These are phyloP conservation scores for Platorchestia sp. DNA, from an alignment of 1,140 invertebrate genomes.

Conservation along the genomic window DNA sequence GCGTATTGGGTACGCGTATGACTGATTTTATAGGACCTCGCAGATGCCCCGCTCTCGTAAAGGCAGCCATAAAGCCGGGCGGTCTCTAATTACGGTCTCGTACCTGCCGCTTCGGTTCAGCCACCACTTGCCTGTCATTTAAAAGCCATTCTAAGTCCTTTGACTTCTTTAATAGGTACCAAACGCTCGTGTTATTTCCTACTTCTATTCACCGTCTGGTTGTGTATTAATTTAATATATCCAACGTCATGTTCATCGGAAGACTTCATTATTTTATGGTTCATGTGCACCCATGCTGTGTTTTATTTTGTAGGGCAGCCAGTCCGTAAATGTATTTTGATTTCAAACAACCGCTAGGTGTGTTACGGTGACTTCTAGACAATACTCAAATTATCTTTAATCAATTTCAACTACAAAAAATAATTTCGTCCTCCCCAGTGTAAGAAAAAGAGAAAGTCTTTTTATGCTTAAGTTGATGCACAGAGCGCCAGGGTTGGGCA, in stretches of 20 bases:
- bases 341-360: too few relatives aligned
- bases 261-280: not conserved
- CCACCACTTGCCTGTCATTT: not conserved
- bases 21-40: not conserved
- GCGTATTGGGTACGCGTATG: not conserved
- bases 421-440: too few relatives aligned
- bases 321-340: too few relatives aligned
- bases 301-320: not conserved
- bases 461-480: too few relatives aligned
- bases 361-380: too few relatives aligned
- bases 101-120: not conserved
- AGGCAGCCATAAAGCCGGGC: not conserved
- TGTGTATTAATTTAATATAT: not conserved
- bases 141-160: not conserved
- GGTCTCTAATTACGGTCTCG: constrained; percentile 7
- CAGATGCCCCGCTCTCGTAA: constrained; percentile 3
- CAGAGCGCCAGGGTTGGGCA: too few relatives aligned
- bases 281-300: not conserved
- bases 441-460: too few relatives aligned
- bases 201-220: too few relatives aligned
- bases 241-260: not conserved
- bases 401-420: too few relatives aligned
- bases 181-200: not conserved
- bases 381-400: too few relatives aligned
- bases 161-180: not conserved